Conservation (phyloP, 2,797 vertebrate genomes). For the Schizothorax lantsangensis region DNA sequence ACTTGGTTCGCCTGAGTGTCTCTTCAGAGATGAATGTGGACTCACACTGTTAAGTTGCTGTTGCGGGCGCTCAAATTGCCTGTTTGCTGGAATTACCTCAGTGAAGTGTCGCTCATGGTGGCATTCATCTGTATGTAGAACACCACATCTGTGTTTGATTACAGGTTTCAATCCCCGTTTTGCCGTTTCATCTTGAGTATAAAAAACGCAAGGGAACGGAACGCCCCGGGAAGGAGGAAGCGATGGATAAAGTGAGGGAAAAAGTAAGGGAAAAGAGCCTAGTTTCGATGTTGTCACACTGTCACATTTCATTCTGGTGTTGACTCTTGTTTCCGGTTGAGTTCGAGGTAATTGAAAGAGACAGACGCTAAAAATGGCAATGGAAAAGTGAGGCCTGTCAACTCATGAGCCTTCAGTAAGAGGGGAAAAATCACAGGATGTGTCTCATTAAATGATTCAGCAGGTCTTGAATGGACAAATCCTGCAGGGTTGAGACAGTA, state of each 20-base stretch:
- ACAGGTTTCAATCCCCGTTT: conserved; percentile 63
- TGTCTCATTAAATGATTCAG: conserved; percentile 48
- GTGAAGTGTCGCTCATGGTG: conserved; percentile 49
- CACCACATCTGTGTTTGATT: conserved; percentile 61
- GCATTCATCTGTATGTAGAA: conserved; percentile 59
- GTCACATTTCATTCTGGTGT: conserved; percentile 52
- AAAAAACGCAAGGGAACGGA: background rate
- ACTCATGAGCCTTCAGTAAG: background rate
- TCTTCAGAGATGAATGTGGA: conserved; percentile 54
- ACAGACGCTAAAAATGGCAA: conserved; percentile 42
- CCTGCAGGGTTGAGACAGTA: conserved; percentile 32
- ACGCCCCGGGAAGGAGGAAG: background rate
- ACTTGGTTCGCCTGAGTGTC: conserved; percentile 38
- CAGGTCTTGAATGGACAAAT: conserved; percentile 40
- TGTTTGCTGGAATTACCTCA: conserved; percentile 65
- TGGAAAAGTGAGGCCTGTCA: conserved; percentile 39
- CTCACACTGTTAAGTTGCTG: conserved; percentile 61
- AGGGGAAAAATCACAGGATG: conserved; percentile 43
- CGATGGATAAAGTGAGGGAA: background rate
- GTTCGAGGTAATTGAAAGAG: conserved; percentile 48
- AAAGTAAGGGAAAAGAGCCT: conserved; percentile 15
- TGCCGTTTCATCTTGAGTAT: conserved; percentile 49
- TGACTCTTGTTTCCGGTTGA: conserved; percentile 46
- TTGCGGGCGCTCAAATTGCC: conserved; percentile 61
- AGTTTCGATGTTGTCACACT: conserved; percentile 38